Evolutionary conservation across 2,113 vertebrate species (phyloP).

Genomic region (Strigops habroptila): DNA sequence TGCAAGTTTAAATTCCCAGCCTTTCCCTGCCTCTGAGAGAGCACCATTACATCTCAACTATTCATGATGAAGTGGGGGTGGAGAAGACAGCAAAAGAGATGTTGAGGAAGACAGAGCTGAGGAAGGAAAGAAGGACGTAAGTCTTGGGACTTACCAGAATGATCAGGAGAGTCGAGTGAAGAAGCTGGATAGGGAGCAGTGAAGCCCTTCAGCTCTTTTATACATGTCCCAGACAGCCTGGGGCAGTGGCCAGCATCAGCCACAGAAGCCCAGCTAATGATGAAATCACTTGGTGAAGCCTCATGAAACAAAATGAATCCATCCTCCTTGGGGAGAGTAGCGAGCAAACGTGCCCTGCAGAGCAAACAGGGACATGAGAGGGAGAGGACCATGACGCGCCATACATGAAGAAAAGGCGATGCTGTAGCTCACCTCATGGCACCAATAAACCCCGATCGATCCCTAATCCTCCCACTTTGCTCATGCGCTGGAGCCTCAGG

Average conservation of each 20-base stretch:
- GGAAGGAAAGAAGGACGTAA: too few relatives aligned
- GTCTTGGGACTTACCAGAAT: too few relatives aligned
- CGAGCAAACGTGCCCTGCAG: neutral
- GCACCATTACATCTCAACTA: too few relatives aligned
- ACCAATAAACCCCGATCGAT: neutral
- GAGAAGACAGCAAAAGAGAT: too few relatives aligned
- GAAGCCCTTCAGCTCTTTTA: neutral
- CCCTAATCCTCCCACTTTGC: neutral
- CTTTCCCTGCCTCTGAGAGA: too few relatives aligned
- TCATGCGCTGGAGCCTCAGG: rapidly evolving
- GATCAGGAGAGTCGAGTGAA: too few relatives aligned
- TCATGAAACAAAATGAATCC: too few relatives aligned
- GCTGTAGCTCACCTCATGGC: neutral
- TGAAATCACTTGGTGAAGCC: neutral
- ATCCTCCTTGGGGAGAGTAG: neutral
- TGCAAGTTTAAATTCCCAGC: too few relatives aligned
- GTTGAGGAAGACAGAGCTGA: too few relatives aligned
- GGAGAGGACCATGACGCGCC: too few relatives aligned
- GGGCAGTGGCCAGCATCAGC: neutral
- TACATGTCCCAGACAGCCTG: neutral
- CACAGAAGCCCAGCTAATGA: neutral
- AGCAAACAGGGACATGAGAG: too few relatives aligned
- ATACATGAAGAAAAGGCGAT: neutral
- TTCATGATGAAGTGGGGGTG: too few relatives aligned
- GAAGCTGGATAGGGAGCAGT: neutral